Evolutionary conservation across 2,888 invertebrate species (phyloP).

Genomic region (Tyria jacobaeae): DNA sequence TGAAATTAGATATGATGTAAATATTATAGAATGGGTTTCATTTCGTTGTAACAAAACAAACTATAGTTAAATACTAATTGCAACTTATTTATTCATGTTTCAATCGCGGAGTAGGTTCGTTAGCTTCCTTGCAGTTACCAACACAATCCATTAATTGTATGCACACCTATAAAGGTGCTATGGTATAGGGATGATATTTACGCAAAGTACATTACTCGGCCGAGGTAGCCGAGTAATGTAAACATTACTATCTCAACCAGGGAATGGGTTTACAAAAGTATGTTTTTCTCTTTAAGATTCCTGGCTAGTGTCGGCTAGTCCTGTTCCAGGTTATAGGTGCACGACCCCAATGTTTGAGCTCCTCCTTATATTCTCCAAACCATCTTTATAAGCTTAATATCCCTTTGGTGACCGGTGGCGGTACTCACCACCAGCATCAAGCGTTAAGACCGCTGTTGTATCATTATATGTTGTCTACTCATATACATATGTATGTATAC

Average conservation of each 20-base stretch:
- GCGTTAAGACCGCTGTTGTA: too few relatives aligned
- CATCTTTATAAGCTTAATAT: too few relatives aligned
- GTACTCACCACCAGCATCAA: too few relatives aligned
- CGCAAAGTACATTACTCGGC: neutral
- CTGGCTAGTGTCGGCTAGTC: too few relatives aligned
- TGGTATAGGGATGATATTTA: neutral
- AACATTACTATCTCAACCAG: neutral
- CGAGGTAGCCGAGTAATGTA: neutral
- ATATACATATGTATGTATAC: too few relatives aligned
- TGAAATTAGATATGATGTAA: neutral
- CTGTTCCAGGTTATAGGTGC: too few relatives aligned
- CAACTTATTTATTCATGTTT: constrained; percentile 1
- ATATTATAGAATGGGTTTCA: neutral
- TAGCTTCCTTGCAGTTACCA: neutral
- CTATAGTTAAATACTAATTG: neutral
- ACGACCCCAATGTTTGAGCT: too few relatives aligned
- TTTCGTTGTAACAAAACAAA: neutral
- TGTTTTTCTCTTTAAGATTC: too few relatives aligned
- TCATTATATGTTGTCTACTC: too few relatives aligned
- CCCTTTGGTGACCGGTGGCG: too few relatives aligned
- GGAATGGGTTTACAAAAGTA: too few relatives aligned
- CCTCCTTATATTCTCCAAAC: too few relatives aligned
- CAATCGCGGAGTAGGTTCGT: constrained; percentile 3
- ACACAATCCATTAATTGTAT: constrained; percentile 8
- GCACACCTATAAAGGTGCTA: neutral